Evolutionary conservation across 1,140 invertebrate species (phyloP).

Genomic region (Latrodectus geometricus): DNA sequence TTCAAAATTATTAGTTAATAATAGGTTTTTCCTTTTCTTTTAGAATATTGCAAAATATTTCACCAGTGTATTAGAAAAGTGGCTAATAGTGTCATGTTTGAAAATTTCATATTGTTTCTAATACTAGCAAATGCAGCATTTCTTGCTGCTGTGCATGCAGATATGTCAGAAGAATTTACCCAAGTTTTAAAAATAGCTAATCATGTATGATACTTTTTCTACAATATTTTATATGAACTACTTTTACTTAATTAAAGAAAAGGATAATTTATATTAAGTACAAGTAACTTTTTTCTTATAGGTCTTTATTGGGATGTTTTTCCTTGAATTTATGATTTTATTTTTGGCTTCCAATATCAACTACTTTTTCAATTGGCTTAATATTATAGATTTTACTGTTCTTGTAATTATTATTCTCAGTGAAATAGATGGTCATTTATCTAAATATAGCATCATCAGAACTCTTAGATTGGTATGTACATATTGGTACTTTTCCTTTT

Average conservation of each 20-base stretch:
- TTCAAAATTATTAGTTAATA: too few species aligned
- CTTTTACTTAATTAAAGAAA: neutral
- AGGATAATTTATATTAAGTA: neutral
- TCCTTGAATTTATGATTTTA: constrained; percentile 1
- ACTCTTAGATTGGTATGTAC: constrained; percentile 19
- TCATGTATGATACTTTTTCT: neutral
- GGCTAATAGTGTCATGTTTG: neutral
- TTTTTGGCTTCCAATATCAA: constrained; percentile 3
- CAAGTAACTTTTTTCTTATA: neutral
- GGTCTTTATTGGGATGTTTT: constrained; percentile 33
- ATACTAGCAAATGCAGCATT: constrained; percentile 24
- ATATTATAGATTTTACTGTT: constrained; percentile 16
- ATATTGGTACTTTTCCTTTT: neutral
- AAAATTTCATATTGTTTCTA: neutral
- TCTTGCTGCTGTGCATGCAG: constrained; percentile 19
- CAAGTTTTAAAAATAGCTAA: constrained; percentile 7
- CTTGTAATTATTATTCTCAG: neutral
- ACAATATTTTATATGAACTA: too few species aligned
- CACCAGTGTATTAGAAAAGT: neutral
- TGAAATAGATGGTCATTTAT: neutral
- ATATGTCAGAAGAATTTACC: neutral
- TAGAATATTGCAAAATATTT: too few species aligned
- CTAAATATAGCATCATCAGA: neutral
- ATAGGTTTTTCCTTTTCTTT: too few species aligned
- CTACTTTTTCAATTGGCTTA: constrained; percentile 13